Base-by-base conservation (phyloP, 2,888 invertebrate species). In the Dascillus cervinus region DNA sequence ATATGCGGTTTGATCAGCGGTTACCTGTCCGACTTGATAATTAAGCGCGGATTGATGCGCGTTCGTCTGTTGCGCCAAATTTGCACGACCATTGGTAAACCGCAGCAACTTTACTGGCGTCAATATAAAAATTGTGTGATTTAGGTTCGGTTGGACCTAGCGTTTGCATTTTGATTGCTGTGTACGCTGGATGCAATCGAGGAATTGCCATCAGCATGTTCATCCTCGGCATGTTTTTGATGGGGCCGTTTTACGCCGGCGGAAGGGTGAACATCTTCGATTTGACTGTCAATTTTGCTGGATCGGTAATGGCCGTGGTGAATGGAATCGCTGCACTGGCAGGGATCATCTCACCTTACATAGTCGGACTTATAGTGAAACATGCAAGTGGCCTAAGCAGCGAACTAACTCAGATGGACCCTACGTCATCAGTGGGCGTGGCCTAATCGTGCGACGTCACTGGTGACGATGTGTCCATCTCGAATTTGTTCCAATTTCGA, bases 1-100 rank as follows among this genome's bases (percentile, higher is more conserved):
- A 44, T 78, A 9, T 11, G 30, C 14, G 23, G 30, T 2, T 14
- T 19, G 10, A 17, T 29, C n/a, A 9, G 10, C 11, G 34, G 15
- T 5, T 2, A 12, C 6, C n/a, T 30, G 3, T 13, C 26, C 8
- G 34, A 35, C 13, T 10, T 5, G 1, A 3, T 13, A 4, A 26
- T 30, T 10, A 35, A 26, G 9, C 13, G 14, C 1, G 11, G 10
- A 3, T 12, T 3, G 6, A 6, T 35, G n/a, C 6, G 11, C 2
- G 13, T 22, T 3, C 3, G 26, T 17, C 17, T 2, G 6, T 15
- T 26, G 2, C 11, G 34, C 10, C 25, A 21, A 22, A n/a, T n/a
- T n/a, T n/a, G n/a, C n/a, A n/a, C n/a, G n/a, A n/a, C n/a, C n/a
- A 22, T 22, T 22, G 22, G 22, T 22, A 22, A 22, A n/a, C n/a